These are phyloP conservation scores for Chroicocephalus ridibundus DNA, from an alignment of 2,113 vertebrate genomes.

Conservation along the genomic window DNA sequence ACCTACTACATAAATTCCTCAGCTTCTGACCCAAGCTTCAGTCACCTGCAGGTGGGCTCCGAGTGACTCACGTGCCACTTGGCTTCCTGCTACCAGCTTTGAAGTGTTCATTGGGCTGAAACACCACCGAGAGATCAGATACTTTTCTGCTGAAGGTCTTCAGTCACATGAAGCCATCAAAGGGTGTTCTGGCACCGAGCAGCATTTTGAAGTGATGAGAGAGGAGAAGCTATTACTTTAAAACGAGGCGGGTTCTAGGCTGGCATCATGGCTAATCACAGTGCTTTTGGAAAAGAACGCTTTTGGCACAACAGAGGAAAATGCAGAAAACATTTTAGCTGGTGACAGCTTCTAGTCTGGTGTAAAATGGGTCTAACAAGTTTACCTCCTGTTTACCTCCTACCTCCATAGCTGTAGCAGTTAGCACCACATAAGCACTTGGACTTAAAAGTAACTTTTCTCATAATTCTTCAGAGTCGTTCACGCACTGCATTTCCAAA, in stretches of 20 bases:
- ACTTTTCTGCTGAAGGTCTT: neutral
- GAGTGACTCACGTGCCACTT: neutral
- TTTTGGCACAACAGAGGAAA: neutral
- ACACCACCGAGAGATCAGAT: neutral
- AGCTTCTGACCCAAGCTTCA: neutral
- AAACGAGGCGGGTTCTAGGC: neutral
- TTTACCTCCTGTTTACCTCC: neutral
- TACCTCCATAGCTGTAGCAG: neutral
- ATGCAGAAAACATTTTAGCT: neutral
- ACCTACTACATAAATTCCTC: neutral
- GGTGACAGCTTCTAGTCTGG: neutral
- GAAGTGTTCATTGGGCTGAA: neutral
- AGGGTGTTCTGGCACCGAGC: neutral
- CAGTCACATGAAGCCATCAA: neutral
- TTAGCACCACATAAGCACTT: neutral
- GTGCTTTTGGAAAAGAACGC: neutral
- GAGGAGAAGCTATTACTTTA: neutral
- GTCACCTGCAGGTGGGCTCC: neutral
- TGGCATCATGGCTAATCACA: neutral
- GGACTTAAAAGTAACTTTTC: neutral
- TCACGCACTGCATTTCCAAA: neutral
- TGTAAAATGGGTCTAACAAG: neutral
- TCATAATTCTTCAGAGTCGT: neutral
- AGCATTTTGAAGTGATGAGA: neutral
- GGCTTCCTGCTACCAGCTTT: neutral